Base-by-base conservation (phyloP, 1,140 invertebrate genomes). In the Pollicipes pollicipes region DNA sequence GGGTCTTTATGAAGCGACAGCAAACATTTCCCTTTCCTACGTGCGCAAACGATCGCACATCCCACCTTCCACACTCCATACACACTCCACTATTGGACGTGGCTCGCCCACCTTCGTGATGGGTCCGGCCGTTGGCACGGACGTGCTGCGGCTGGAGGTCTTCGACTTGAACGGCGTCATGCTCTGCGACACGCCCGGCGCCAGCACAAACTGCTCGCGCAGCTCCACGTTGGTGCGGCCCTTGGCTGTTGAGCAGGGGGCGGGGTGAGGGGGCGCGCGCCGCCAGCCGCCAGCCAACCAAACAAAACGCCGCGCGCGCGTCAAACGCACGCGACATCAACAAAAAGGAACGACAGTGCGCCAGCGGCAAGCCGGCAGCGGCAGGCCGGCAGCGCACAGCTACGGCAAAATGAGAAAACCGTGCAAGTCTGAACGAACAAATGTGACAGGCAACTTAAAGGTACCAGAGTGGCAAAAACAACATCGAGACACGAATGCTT, bases 141-240 rank as follows among this genome's bases (percentile, higher is more conserved):
- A 83, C 77, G 83, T 74, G 70, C 83, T 80, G 80, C 82, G 75
- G 79, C 87, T 89, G 72, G 76, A 77, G 58, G 75, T 74, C 74
- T 78, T 81, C 88, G 88, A 74, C 82, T 90, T 90, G 86, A 98
- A 97, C 76, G 92, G 90, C 77, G 93, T 90, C 93, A 98, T 96
- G 78, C 90, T 91, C 84, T 97, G 95, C 79, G 92, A 95, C 74
- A 97, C 94, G 78, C 95, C 94, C 81, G 96, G 91, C 76, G 95
- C 93, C 84, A 98, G 83, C 80, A 97, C 96, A 84, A 98, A 98
- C 85, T 97, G 93, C 83, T 98, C 95, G 76, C 95, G 86, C 78
- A 98, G 88, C 84, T 98, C 96, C 82, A 97, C 93, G 85, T 98
- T 98, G 80, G 96, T 98, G 83, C 95, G 89, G 86, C 96, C 96